A percentile compares a stretch with the other conserved stretches of the same genome.
Evolutionary conservation across 1,140 invertebrate genomes (phyloP).

Genomic region (Temnothorax nylanderi): DNA sequence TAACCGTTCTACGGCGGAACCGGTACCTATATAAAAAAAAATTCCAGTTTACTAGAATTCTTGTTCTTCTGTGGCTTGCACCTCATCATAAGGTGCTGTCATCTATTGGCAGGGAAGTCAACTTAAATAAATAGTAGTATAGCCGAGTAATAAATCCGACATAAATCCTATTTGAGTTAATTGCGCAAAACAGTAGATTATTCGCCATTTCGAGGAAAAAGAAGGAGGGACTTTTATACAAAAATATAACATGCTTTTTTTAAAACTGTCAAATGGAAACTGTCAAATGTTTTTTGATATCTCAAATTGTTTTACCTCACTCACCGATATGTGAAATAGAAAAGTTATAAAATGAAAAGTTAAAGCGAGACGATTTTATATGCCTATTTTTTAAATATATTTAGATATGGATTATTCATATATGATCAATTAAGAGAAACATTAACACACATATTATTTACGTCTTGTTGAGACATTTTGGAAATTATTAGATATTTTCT

Average conservation of each 20-base stretch:
- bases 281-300: neutral
- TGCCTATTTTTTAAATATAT: neutral
- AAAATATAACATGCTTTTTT: neutral
- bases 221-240: neutral
- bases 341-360: conserved; percentile 8
- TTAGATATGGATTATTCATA: too few relatives aligned
- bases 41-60: neutral
- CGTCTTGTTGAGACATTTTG: neutral
- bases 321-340: neutral
- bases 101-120: conserved; percentile 28
- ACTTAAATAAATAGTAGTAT: conserved; percentile 34
- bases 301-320: neutral
- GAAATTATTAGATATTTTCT: neutral
- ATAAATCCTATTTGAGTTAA: conserved; percentile 26
- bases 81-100: conserved; percentile 48
- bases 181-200: neutral
- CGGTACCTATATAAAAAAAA: neutral
- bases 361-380: neutral
- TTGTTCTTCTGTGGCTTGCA: conserved; percentile 1
- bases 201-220: neutral
- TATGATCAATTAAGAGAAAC: neutral
- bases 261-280: neutral
- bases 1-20: neutral
- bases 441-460: neutral
- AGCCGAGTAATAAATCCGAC: conserved; percentile 32